A percentile compares a stretch with the other conserved stretches of the same genome.
Conservation (phyloP, 2,888 invertebrate species). For the Polydrusus pterygomalis region DNA sequence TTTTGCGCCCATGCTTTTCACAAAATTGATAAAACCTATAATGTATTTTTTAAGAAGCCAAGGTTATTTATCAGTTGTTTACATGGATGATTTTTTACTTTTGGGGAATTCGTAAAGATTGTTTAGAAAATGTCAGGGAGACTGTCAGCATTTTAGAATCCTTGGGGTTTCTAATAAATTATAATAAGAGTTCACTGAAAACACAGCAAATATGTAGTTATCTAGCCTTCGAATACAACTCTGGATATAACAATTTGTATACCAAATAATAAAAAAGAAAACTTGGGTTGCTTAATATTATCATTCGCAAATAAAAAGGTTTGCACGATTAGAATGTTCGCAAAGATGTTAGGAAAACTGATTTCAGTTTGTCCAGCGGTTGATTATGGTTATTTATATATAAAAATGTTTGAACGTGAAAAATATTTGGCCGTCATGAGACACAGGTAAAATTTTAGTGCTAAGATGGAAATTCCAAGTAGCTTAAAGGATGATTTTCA, state of each 20-base stretch:
- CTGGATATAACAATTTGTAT: not conserved
- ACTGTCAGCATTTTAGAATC: not conserved
- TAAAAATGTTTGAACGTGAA: conserved; percentile 10
- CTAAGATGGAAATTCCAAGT: not conserved
- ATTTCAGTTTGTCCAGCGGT: conserved; percentile 18
- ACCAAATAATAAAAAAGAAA: not conserved
- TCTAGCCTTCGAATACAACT: not conserved
- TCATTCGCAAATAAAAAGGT: no score
- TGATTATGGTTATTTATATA: conserved; percentile 19
- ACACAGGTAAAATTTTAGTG: not conserved
- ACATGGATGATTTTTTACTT: conserved; percentile 57
- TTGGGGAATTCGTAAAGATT: not conserved
- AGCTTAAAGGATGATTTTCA: not conserved
- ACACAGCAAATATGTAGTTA: not conserved
- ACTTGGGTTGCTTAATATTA: not conserved
- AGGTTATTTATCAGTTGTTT: conserved; percentile 50
- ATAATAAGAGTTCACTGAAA: not conserved
- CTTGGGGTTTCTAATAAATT: not conserved
- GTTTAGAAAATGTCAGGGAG: not conserved
- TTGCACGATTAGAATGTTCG: not conserved
- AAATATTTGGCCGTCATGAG: conserved; percentile 24
- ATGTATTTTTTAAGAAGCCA: not conserved
- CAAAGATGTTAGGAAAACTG: not conserved
- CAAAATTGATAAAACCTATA: conserved; percentile 49
- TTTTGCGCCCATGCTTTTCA: conserved; percentile 56